Base-by-base conservation (phyloP, 1,140 invertebrate species). In the Zeugodacus cucurbitae region DNA sequence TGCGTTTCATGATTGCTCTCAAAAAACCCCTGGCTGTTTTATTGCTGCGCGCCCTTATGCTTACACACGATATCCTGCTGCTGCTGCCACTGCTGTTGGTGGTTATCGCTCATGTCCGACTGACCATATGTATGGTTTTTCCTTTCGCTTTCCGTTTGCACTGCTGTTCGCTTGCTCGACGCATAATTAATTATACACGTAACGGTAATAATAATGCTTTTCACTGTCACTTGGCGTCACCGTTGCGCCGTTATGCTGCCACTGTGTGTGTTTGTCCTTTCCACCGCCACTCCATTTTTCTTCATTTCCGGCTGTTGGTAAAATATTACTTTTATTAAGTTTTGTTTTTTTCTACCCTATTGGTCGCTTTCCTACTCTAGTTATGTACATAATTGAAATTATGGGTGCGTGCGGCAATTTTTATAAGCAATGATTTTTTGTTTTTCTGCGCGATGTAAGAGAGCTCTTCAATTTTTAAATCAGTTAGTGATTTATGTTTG, bases 141-240 rank as follows among this genome's bases (percentile, higher is more conserved):
- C 11, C 32, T 41, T 74, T 37, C 32, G 32, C 37, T 41, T 74
- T 26, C 37, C 70, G 70, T 34, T 70, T 34, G 4, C 64, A 34
- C n/a, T n/a, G 70, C 70, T 22, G 34, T 44, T 74, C 58, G 58
- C 3, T 70, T 70, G n/a, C 29, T n/a, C 70, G 11, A 74, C 70
- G 37, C 41, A 74, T 74, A 74, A 74, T 74, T 74, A 74, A 74
- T 74, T 74, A 34, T 41, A 74, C 70, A 29, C 34, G 70, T 74
- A 41, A 41, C 70, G 37, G 70, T 74, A 74, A 74, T 74, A 74
- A 74, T 74, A 74, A n/a, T 5, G 22, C 34, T n/a, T 74, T 74
- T 74, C 32, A 74, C 70, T 74, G 70, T 74, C 37, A n/a, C 37
- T 74, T 74, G 70, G 37, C 70, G 17, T 6, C 32, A 17, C 6